phyloP scores from a whole-genome alignment of 2,113 vertebrate species.

The Chaetodon auriga region DNA sequence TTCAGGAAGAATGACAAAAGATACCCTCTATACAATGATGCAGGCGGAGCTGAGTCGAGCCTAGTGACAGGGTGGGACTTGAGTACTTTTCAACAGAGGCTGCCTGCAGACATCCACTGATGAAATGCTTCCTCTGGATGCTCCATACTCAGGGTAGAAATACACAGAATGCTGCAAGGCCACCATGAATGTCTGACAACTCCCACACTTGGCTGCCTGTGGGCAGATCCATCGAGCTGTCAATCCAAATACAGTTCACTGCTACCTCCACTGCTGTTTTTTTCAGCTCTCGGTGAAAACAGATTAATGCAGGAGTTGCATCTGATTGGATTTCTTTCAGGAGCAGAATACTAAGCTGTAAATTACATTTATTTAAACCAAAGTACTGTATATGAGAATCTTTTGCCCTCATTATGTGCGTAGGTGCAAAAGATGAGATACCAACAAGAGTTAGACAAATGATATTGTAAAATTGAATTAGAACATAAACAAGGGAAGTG shows the following conservation, averaged over 20 bases:
- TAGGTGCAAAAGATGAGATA: neutral
- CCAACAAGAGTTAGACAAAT: neutral
- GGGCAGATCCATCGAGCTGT: conserved; percentile 54
- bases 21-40: neutral
- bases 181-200: conserved; percentile 3
- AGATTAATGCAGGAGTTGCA: neutral
- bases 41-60: conserved; percentile 4
- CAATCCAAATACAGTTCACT: conserved; percentile 25
- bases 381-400: neutral
- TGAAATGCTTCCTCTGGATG: conserved; percentile 34
- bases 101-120: conserved; percentile 24
- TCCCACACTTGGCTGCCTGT: conserved; percentile 41
- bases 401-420: neutral
- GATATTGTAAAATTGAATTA: neutral
- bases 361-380: neutral
- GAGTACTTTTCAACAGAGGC: neutral
- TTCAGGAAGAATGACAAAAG: neutral
- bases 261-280: conserved; percentile 2
- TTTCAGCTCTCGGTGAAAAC: conserved; percentile 1
- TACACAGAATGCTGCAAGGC: neutral
- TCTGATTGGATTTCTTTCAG: neutral
- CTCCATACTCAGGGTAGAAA: neutral
- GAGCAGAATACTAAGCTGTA: neutral
- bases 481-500: neutral
- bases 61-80: conserved; percentile 29